Percentiles rank a stretch among this genome's conserved stretches.
Conservation (phyloP, 2,797 vertebrate species). For the Enteromius viviparus region DNA sequence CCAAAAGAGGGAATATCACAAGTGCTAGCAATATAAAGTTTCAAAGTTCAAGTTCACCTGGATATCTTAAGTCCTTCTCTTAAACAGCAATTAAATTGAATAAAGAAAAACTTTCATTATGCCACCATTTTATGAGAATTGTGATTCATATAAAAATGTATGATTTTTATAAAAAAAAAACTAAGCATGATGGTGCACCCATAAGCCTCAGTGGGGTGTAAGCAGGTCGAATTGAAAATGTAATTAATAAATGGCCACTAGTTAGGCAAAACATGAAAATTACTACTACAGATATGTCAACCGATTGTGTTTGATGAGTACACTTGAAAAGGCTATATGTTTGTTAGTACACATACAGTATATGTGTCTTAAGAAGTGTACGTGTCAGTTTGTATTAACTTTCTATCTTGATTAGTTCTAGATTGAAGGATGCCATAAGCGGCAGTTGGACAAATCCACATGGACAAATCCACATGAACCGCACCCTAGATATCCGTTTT, state of each 20-base stretch:
- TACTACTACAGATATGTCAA: background rate
- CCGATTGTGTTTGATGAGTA: background rate
- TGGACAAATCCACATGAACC: background rate
- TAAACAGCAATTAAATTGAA: background rate
- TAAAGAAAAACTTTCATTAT: background rate
- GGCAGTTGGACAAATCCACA: too few relatives aligned
- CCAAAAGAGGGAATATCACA: background rate
- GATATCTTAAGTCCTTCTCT: background rate
- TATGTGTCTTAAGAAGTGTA: too few relatives aligned
- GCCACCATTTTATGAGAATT: background rate
- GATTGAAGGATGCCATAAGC: too few relatives aligned
- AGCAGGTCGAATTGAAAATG: background rate
- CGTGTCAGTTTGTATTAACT: too few relatives aligned
- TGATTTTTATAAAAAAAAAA: background rate
- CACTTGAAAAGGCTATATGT: background rate
- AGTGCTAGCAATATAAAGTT: background rate
- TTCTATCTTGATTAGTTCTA: background rate
- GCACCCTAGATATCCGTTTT: background rate
- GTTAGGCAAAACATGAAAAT: background rate
- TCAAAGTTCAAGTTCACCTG: background rate
- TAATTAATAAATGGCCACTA: background rate
- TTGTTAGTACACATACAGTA: background rate
- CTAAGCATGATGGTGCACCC: background rate
- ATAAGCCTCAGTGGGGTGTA: too few relatives aligned
- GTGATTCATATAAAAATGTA: background rate